Base-by-base conservation (phyloP, 2,888 invertebrate genomes). In the Drosophila diplacantha region DNA sequence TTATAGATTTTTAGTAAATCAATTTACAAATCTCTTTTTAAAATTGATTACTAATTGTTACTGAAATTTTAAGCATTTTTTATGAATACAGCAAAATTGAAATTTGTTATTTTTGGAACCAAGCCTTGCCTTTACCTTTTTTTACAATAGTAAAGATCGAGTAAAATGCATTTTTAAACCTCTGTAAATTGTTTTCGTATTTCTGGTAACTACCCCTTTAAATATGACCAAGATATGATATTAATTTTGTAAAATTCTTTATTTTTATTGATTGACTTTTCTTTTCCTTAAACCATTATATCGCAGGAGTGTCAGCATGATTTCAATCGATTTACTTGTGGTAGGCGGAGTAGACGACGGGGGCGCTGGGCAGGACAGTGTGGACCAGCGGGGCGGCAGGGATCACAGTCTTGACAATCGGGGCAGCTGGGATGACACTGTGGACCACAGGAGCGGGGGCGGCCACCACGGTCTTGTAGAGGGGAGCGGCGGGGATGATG, bases 321-420 rank as follows among this genome's bases (percentile, higher is more conserved):
- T 71, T 53, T 71, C 47, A 57, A 54, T 66, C 26, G 51, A 66
- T 71, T 74, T 47, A 83, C 66, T 80, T 83, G 47, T 83, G 80
- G 51, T 70, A 49, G 39, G 79, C 47, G n/a, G 81, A 58, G 59
- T 81, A 81, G 47, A 74, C 77, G 34, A 82, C 72, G 29, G 72
- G 70, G 8, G 72, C 52, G 18, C 65, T 63, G 8, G 72, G 14
- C 43, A 43, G 29, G 44, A 44, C 44, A 29, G 29, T 44, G 44
- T 44, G 44, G 29, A 71, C 56, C 11, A 74, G 26, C 5, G 72
- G 72, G 18, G 72, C 66, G 3, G 74, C 49, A 20, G 79, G 74
- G n/a, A 81, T 70, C 8, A 78, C 52, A 0, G 79, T 47, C 72
- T 75, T 71, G 7, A 78, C 64, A 18, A 44, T 18, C 12, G 71